Evolutionary conservation across 2,797 vertebrate genomes (phyloP), one percentile per base, ranked within the genome.

Genomic region (Labeo calbasu): DNA sequence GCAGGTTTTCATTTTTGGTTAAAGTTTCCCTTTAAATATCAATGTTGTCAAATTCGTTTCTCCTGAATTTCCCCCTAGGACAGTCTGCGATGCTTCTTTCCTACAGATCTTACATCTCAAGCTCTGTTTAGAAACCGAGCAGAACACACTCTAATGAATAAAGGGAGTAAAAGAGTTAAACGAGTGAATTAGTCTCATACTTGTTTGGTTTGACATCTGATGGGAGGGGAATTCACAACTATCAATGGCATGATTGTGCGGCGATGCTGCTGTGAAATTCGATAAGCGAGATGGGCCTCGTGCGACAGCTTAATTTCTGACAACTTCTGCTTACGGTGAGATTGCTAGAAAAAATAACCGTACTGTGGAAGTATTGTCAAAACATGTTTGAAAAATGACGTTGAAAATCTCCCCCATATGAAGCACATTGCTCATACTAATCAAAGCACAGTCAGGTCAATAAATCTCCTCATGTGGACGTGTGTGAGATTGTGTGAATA

Each of bases 241-340:
- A 66, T 79, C 77, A 81, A 81, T 81, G 36, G 66, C 2, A 5
- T 40, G 79, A 70, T 81, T 81, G 79, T 81, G 79, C n/a, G 14
- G n/a, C 10, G 36, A 70, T 57, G 25, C 66, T 7, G 14, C 79
- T 43, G 51, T 46, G 79, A 70, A 81, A 81, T 46, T 69, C n/a
- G 17, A 81, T 81, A 43, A 25, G 79, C 36, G 15, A 46, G 79
- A 81, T 13, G 10, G 63, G 66, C 66, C 66, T 81, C 66, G 65
- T 70, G 78, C 28, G 51, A 80, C 12, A 2, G 50, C 65, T 70
- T 40, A 21, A 57, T 70, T 55, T 81, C 79, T 81, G 79, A 80
- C 78, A 80, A 80, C 78, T 69, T 69, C 48, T 69, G 77, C 36
- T 57, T 50, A 32, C 43, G 72, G 40, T 48, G 1, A 23, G 43